phyloP scores from a whole-genome alignment of 2,888 invertebrate genomes.

The Amitus sp. region DNA sequence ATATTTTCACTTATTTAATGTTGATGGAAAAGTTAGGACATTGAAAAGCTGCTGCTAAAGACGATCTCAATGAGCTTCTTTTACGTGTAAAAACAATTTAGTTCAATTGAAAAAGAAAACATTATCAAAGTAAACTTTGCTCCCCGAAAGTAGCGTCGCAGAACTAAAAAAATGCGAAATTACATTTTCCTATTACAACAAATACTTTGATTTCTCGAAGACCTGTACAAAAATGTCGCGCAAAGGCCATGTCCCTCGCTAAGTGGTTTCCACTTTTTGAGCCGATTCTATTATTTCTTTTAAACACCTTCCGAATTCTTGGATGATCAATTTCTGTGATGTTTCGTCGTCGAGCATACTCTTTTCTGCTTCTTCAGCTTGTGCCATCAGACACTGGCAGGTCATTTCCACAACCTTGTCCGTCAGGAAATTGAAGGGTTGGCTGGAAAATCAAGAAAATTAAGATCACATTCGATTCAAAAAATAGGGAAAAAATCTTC shows the following conservation, averaged over 20 bases:
- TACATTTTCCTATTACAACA: no score
- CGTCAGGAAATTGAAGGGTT: conserved; percentile 92
- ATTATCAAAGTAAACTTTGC: no score
- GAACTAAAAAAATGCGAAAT: no score
- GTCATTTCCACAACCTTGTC: conserved; percentile 96
- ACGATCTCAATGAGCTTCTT: no score
- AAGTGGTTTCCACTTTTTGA: conserved; percentile 66
- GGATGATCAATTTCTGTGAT: conserved; percentile 80
- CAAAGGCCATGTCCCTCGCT: conserved; percentile 56
- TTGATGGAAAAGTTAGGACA: no score
- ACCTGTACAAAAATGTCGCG: background rate
- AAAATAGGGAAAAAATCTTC: no score
- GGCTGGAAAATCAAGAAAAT: conserved; percentile 65
- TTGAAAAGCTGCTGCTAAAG: no score
- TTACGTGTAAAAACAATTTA: no score
- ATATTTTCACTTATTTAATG: no score
- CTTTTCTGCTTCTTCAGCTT: conserved; percentile 83
- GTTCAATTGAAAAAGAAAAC: no score
- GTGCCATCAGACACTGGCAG: conserved; percentile 94
- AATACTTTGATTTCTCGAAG: no score
- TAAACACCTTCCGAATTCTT: conserved; percentile 95
- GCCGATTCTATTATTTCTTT: conserved; percentile 89
- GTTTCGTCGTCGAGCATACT: conserved; percentile 72
- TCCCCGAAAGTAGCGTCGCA: no score
- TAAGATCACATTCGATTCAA: conserved; percentile 4